Conservation (phyloP, 1,140 invertebrate genomes). For the Trichomalopsis sarcophagae region DNA sequence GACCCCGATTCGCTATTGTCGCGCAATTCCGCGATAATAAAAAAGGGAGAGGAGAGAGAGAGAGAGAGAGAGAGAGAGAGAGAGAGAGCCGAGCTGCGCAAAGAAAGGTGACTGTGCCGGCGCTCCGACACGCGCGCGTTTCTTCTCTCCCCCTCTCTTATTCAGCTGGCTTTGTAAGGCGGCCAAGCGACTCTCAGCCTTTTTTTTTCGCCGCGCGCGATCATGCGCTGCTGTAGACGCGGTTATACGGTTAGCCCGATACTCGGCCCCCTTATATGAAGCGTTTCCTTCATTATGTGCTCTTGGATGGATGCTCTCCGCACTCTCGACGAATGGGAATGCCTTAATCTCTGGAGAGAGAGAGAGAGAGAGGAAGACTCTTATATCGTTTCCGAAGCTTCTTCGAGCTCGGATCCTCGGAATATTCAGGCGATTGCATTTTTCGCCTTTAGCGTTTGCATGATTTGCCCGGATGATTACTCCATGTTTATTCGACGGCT, state of each 20-base stretch:
- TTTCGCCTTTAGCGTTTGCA: slow-evolving; percentile 2
- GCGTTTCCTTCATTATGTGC: slow-evolving; percentile 29
- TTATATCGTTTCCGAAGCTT: neutral
- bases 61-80: too few species aligned
- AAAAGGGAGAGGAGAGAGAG: neutral
- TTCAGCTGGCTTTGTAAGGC: neutral
- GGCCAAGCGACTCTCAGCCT: neutral
- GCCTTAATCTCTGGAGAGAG: neutral
- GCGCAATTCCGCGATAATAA: slow-evolving; percentile 44
- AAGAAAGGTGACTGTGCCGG: neutral
- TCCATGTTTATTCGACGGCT: neutral
- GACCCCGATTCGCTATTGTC: slow-evolving; percentile 49
- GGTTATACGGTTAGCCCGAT: neutral
- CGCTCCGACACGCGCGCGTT: neutral
- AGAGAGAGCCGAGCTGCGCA: neutral
- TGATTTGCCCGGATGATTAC: neutral
- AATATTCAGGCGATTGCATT: neutral
- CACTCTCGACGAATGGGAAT: slow-evolving; percentile 17
- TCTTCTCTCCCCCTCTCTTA: neutral
- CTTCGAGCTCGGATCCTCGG: neutral
- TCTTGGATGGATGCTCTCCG: slow-evolving; percentile 19
- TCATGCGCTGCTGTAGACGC: neutral
- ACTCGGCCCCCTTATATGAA: slow-evolving; percentile 21
- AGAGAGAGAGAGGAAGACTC: neutral
- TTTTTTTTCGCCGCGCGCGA: neutral